Percentiles rank a stretch among this genome's conserved stretches.
Conservation (phyloP, 37 sponge, comb jelly and placozoan species). For the Tethya wilhelma region DNA sequence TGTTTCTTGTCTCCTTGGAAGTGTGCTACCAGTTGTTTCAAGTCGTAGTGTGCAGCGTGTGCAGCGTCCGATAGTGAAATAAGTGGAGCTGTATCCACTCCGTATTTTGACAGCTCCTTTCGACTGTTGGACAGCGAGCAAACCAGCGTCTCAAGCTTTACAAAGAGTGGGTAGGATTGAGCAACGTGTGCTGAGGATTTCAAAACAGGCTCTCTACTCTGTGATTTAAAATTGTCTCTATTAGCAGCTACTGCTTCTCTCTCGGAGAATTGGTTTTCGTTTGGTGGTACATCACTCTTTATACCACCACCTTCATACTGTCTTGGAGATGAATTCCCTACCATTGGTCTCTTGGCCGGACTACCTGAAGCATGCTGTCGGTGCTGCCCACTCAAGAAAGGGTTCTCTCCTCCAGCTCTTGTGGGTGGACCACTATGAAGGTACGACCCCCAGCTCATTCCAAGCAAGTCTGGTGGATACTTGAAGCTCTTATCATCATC, state of each 20-base stretch:
- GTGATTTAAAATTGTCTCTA: not conserved
- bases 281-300: not conserved
- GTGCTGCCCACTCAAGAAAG: too few species aligned
- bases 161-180: slow-evolving; percentile 15
- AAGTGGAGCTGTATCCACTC: not conserved
- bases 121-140: not conserved
- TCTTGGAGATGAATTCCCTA: not conserved
- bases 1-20: not conserved
- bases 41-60: too few species aligned
- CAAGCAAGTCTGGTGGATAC: slow-evolving; percentile 39
- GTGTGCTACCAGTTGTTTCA: not conserved
- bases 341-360: not conserved
- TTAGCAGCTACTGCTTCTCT: not conserved
- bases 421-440: slow-evolving; percentile 31
- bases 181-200: not conserved
- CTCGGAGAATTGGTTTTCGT: not conserved
- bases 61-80: too few species aligned
- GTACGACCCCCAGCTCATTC: slow-evolving; percentile 54
- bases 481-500: slow-evolving; percentile 3
- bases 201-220: not conserved
- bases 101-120: not conserved
- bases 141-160: not conserved
- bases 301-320: too few species aligned
- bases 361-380: not conserved
- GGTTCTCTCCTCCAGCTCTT: too few species aligned